Conservation (phyloP, 1,140 invertebrate species). For the Leptinotarsa texana region DNA sequence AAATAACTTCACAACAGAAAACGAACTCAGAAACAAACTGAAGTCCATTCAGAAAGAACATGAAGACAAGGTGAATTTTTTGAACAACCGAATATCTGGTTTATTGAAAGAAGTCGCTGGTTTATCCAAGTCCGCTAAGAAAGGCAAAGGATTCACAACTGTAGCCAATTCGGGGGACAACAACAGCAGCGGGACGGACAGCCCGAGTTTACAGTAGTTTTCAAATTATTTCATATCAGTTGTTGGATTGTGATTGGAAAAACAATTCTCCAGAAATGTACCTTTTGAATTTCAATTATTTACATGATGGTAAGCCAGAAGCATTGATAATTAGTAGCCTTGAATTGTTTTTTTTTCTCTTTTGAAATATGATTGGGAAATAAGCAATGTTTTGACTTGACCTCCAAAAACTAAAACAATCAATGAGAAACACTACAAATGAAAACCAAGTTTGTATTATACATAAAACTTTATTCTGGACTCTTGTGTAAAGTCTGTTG, state of each 20-base stretch:
- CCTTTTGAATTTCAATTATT: not conserved
- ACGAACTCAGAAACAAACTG: constrained; percentile 83
- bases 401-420: no score
- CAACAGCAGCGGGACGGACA: constrained; percentile 76
- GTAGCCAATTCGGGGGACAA: constrained; percentile 59
- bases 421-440: no score
- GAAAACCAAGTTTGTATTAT: no score
- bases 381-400: no score
- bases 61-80: constrained; percentile 75
- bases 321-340: no score
- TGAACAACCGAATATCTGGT: constrained; percentile 77
- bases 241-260: not conserved
- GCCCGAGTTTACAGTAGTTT: constrained; percentile 60
- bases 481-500: no score
- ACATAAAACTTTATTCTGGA: no score
- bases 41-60: constrained; percentile 79
- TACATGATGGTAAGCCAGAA: not conserved
- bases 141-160: constrained; percentile 23
- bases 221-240: not conserved
- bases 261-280: not conserved
- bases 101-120: constrained; percentile 83
- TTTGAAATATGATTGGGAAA: no score
- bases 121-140: constrained; percentile 77
- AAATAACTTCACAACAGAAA: constrained; percentile 84
- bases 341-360: no score